Conservation (phyloP, 2,113 vertebrate species). For the Mesocricetus auratus region DNA sequence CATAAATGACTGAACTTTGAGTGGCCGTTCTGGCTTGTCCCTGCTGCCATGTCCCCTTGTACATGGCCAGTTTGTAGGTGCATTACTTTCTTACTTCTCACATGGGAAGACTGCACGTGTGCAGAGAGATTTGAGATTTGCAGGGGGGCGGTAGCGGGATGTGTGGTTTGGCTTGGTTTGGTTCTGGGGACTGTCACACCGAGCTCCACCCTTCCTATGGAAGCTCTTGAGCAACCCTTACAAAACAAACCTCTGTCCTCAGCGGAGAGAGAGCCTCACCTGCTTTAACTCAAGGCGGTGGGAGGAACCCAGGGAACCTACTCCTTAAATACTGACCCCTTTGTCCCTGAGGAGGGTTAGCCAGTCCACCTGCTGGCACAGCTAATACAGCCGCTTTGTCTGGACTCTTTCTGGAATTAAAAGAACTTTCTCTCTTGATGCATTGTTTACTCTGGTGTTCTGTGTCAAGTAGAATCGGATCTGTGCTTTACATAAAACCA, state of each 20-base stretch:
- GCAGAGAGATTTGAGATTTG: neutral
- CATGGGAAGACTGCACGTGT: neutral
- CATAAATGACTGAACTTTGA: fast-evolving
- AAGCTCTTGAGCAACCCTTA: neutral
- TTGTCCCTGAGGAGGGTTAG: neutral
- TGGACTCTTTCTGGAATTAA: conserved; percentile 44
- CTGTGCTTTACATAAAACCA: neutral
- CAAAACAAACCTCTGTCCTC: neutral
- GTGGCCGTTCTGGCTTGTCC: neutral
- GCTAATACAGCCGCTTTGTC: conserved; percentile 1
- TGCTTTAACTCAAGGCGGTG: neutral
- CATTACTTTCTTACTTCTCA: neutral
- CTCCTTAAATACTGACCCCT: neutral
- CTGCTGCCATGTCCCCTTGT: neutral
- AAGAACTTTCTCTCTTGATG: neutral
- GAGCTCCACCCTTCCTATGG: neutral
- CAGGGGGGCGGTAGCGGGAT: neutral
- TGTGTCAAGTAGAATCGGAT: neutral
- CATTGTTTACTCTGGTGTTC: neutral
- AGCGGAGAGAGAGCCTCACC: neutral
- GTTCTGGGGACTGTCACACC: neutral
- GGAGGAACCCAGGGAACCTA: neutral
- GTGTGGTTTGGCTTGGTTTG: neutral
- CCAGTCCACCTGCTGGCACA: neutral
- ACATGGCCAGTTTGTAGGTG: neutral